phyloP scores from a whole-genome alignment of 2,797 vertebrate genomes.

The Rhinogobio ventralis region DNA sequence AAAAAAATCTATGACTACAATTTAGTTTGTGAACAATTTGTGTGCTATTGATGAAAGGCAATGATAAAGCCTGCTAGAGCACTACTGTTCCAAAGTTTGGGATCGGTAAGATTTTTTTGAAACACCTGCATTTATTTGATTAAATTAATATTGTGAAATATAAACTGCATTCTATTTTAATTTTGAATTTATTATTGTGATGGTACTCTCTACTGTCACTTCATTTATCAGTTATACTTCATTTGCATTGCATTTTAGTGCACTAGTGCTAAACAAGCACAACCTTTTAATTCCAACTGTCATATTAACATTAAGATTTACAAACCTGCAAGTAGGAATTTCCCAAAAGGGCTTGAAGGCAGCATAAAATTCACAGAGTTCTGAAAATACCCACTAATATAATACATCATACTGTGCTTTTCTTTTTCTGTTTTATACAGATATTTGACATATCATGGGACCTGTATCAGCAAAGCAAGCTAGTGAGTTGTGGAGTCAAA shows the following conservation, averaged over 20 bases:
- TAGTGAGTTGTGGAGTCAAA: slow-evolving; percentile 99
- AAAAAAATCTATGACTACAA: too few relatives aligned
- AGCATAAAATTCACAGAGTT: neutral
- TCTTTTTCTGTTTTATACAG: slow-evolving; percentile 74
- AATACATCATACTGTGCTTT: slow-evolving; percentile 7
- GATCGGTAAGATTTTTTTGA: too few relatives aligned
- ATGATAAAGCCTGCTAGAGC: too few relatives aligned
- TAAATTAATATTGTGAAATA: too few relatives aligned
- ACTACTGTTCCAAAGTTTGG: too few relatives aligned
- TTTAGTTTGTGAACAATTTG: too few relatives aligned
- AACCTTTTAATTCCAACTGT: neutral
- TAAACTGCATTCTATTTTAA: too few relatives aligned
- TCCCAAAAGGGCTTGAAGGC: neutral
- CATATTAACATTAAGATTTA: neutral
- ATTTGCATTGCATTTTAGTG: neutral
- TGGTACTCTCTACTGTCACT: too few relatives aligned
- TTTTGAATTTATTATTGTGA: too few relatives aligned
- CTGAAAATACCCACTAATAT: neutral
- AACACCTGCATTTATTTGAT: too few relatives aligned
- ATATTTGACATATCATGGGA: slow-evolving; percentile 99
- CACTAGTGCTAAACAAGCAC: neutral
- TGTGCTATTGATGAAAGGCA: too few relatives aligned
- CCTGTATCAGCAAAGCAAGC: slow-evolving; percentile 96
- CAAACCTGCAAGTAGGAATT: neutral
- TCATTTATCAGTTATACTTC: neutral